Evolutionary conservation across 2,113 vertebrate species (phyloP).

Genomic region (Numenius arquata): DNA sequence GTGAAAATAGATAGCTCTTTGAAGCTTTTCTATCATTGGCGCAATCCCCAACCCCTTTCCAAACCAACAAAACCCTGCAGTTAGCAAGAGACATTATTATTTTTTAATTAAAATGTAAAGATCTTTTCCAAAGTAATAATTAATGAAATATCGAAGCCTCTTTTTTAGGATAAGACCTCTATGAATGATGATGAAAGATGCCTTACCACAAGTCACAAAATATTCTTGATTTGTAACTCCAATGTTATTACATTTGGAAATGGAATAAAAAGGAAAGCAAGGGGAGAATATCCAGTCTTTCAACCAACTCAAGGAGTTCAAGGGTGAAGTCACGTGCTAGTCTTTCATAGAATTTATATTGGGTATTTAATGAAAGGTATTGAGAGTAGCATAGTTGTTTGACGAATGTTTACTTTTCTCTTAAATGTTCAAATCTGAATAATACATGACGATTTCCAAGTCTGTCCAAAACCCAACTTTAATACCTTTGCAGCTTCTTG

Average conservation of each 20-base stretch:
- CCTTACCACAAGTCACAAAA: neutral
- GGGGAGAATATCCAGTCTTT: neutral
- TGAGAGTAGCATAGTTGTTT: neutral
- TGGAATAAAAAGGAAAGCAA: neutral
- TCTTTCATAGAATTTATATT: neutral
- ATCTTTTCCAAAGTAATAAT: conserved; percentile 12
- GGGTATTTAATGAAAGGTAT: neutral
- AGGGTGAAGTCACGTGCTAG: neutral
- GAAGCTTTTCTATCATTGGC: neutral
- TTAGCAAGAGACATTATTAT: neutral
- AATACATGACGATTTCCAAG: neutral
- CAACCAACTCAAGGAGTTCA: neutral
- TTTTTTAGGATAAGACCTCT: conserved; percentile 38
- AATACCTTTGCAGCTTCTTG: neutral
- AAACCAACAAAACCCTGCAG: neutral
- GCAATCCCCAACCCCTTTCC: neutral
- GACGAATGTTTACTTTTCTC: neutral
- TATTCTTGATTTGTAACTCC: neutral
- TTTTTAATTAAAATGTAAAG: neutral
- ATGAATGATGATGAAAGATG: neutral
- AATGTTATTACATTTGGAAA: neutral
- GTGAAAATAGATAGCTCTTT: neutral
- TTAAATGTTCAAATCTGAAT: neutral
- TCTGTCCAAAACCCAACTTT: neutral
- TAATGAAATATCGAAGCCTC: conserved; percentile 26